phyloP scores from a whole-genome alignment of 2,797 vertebrate genomes.

The Morelia viridis region DNA sequence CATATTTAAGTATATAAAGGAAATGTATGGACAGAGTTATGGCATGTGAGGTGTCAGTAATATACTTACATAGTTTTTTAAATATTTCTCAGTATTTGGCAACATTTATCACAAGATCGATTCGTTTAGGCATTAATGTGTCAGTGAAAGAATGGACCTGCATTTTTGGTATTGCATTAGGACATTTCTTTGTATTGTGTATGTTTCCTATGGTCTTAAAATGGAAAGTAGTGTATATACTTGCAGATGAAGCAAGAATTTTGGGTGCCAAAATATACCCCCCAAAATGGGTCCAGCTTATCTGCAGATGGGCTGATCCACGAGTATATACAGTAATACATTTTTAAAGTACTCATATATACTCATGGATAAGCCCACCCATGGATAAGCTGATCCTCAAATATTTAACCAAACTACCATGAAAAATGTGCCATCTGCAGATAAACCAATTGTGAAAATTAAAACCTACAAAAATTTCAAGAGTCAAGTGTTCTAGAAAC shows the following conservation, averaged over 20 bases:
- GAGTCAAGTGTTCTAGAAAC: too few species aligned
- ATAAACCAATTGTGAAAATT: too few species aligned
- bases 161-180: neutral
- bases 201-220: neutral
- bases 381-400: too few species aligned
- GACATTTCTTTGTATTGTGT: neutral
- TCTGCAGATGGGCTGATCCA: neutral
- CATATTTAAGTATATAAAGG: neutral
- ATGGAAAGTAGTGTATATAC: neutral
- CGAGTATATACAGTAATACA: too few species aligned
- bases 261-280: neutral
- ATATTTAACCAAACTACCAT: too few species aligned
- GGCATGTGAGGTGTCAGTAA: neutral
- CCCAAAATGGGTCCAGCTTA: neutral
- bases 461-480: too few species aligned
- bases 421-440: too few species aligned
- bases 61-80: neutral
- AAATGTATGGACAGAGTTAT: neutral
- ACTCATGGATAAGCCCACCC: too few species aligned
- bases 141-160: neutral
- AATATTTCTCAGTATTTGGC: neutral
- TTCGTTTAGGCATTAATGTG: neutral
- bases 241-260: neutral
- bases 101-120: neutral
- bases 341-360: too few species aligned